These are phyloP conservation scores for Saccopteryx bilineata DNA, from an alignment of 2,113 vertebrate genomes.

Conservation along the genomic window DNA sequence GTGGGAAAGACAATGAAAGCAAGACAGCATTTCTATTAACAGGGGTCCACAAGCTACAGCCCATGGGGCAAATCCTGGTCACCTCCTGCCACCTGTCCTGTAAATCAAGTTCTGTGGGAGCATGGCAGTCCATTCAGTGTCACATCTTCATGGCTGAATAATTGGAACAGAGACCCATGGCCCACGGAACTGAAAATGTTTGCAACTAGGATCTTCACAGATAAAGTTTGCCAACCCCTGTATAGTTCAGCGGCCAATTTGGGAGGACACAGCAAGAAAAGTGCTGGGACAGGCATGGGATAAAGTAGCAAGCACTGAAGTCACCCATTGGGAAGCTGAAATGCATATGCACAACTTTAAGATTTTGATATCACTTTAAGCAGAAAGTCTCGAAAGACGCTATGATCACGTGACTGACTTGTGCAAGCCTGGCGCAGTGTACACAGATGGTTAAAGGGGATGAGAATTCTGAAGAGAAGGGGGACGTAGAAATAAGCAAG, in stretches of 20 bases:
- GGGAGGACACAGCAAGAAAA: not conserved
- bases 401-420: not conserved
- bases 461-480: not conserved
- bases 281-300: not conserved
- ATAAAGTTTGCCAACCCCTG: not conserved
- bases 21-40: not conserved
- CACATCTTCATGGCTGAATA: not conserved
- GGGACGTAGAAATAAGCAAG: not conserved
- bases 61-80: not conserved
- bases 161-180: not conserved
- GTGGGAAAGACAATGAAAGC: not conserved
- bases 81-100: not conserved
- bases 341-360: not conserved
- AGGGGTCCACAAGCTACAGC: not conserved
- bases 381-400: not conserved
- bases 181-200: not conserved
- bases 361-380: conserved; percentile 25
- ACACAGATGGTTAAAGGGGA: not conserved
- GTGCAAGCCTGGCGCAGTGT: not conserved
- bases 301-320: not conserved
- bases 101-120: not conserved
- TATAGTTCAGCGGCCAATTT: not conserved
- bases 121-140: not conserved
- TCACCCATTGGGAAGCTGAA: not conserved
- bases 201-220: too few species aligned